Percentiles rank a stretch among this genome's conserved stretches.
These are phyloP conservation scores for Phrynosoma blainvillii DNA, from an alignment of 2,113 vertebrate genomes.

Conservation along the genomic window DNA sequence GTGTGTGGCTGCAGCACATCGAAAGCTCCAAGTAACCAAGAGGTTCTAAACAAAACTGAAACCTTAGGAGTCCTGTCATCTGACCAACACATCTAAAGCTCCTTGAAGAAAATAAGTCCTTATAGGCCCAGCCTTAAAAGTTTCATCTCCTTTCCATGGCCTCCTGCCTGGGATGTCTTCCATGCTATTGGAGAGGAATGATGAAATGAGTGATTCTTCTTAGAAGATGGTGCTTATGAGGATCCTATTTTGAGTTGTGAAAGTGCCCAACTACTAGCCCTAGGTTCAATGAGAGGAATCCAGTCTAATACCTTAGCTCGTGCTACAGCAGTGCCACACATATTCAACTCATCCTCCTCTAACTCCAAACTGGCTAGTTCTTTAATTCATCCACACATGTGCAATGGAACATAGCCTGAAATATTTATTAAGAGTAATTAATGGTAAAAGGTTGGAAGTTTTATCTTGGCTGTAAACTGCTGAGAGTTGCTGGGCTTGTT, in stretches of 20 bases:
- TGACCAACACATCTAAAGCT: neutral
- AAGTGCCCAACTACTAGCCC: too few species aligned
- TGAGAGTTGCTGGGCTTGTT: too few species aligned
- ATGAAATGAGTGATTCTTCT: neutral
- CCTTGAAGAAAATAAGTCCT: neutral
- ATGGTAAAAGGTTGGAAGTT: too few species aligned
- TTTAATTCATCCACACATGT: too few species aligned
- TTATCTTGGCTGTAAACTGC: too few species aligned
- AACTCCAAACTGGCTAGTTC: neutral
- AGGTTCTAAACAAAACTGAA: neutral
- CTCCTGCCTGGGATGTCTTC: neutral
- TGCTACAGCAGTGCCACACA: neutral
- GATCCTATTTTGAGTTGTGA: neutral
- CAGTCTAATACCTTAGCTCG: neutral
- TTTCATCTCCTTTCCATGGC: neutral
- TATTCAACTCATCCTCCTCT: neutral
- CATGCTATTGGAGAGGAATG: neutral
- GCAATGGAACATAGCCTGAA: too few species aligned
- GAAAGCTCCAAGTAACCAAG: conserved; percentile 1
- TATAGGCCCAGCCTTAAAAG: neutral
- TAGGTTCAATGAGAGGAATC: too few species aligned
- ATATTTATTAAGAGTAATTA: too few species aligned
- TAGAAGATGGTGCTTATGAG: neutral
- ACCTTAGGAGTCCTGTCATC: neutral
- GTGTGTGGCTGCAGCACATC: neutral